Evolutionary conservation across 2,888 invertebrate genomes (phyloP).

Genomic region (Theodoxus fluviatilis): DNA sequence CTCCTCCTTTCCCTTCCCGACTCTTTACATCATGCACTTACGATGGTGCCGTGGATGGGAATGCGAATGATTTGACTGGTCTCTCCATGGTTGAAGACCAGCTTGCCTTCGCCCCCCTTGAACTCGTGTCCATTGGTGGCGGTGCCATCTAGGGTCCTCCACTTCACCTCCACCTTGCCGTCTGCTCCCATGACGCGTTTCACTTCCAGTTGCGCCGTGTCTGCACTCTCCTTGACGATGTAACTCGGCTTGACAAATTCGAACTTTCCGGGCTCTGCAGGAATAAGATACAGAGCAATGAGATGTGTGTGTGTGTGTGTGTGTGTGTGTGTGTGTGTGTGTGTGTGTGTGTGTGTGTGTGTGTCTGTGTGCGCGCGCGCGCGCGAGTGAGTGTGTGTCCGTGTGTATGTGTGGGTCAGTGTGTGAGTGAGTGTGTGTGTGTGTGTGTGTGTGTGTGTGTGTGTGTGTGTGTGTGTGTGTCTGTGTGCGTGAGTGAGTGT

Average conservation of each 20-base stretch:
- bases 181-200: constrained; percentile 69
- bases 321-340: neutral
- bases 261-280: constrained; percentile 70
- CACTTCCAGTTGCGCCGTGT: constrained; percentile 67
- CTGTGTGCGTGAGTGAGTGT: too few species aligned
- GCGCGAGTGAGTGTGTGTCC: too few species aligned
- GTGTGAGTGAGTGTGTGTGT: too few species aligned
- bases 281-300: too few species aligned
- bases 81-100: constrained; percentile 66
- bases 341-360: too few species aligned
- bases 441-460: too few species aligned
- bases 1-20: too few species aligned
- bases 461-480: too few species aligned
- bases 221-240: constrained; percentile 70
- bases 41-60: constrained; percentile 69
- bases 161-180: constrained; percentile 68
- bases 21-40: constrained; percentile 29
- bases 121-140: constrained; percentile 70
- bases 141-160: constrained; percentile 70
- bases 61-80: constrained; percentile 69
- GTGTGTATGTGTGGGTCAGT: too few species aligned
- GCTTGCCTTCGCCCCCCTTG: constrained; percentile 68
- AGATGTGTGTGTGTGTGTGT: too few species aligned
- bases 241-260: constrained; percentile 70
- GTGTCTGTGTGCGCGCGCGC: too few species aligned